phyloP scores from a whole-genome alignment of 2,888 invertebrate genomes.

The Lochmaea crataegi region DNA sequence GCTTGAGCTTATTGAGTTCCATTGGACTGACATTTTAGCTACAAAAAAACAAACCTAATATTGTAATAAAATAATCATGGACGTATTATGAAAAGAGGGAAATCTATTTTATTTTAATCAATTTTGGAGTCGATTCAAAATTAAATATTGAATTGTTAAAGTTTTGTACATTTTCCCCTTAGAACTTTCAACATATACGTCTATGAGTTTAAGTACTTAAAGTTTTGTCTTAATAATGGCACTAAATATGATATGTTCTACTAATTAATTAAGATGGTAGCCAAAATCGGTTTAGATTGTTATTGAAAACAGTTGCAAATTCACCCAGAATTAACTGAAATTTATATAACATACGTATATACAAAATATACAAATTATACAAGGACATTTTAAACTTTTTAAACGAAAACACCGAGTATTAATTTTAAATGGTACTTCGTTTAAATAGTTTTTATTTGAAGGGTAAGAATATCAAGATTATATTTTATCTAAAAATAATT shows the following conservation, averaged over 20 bases:
- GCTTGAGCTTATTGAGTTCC: too few species aligned
- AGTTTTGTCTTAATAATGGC: slow-evolving; percentile 53
- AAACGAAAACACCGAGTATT: neutral
- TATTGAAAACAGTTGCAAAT: neutral
- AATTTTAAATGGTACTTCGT: neutral
- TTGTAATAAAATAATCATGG: neutral
- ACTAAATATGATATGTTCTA: slow-evolving; percentile 57
- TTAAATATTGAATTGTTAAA: neutral
- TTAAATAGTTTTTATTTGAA: too few species aligned
- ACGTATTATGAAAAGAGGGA: neutral
- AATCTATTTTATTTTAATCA: neutral
- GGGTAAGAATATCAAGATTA: too few species aligned
- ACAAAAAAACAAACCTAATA: neutral
- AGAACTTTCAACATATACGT: neutral
- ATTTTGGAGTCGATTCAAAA: too few species aligned
- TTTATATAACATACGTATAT: neutral
- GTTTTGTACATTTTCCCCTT: neutral
- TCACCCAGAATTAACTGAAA: neutral
- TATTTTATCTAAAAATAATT: too few species aligned
- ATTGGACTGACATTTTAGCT: neutral
- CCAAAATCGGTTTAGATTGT: slow-evolving; percentile 31
- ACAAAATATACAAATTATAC: slow-evolving; percentile 3
- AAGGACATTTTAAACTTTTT: neutral
- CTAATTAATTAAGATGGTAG: slow-evolving; percentile 33
- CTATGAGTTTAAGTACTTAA: slow-evolving; percentile 49